phyloP scores from a whole-genome alignment of 2,888 invertebrate species.

The Phlogophora meticulosa region DNA sequence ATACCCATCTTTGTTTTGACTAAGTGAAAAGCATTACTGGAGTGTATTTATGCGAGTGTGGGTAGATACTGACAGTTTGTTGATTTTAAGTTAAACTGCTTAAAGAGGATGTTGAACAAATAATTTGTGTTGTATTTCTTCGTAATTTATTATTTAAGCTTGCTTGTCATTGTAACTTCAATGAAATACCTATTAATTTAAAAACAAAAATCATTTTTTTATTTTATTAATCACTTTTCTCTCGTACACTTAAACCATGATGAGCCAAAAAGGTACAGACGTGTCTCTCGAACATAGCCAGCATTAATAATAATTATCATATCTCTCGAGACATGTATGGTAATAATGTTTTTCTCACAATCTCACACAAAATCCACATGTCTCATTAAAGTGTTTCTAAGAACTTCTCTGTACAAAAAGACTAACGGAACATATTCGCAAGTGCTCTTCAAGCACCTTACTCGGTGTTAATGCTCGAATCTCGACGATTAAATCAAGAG shows the following conservation, averaged over 20 bases:
- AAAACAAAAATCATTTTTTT: no score
- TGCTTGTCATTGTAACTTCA: background rate
- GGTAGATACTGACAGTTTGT: constrained; percentile 60
- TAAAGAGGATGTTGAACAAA: constrained; percentile 55
- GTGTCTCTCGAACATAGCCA: background rate
- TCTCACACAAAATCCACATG: constrained; percentile 53
- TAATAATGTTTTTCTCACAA: constrained; percentile 45
- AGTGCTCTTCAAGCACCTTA: constrained; percentile 69
- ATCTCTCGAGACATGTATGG: constrained; percentile 34
- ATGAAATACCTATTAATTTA: no score
- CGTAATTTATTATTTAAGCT: constrained; percentile 16
- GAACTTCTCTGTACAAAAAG: constrained; percentile 62
- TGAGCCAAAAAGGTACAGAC: background rate
- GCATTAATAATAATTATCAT: constrained; percentile 29
- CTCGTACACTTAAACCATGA: no score
- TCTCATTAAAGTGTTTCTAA: constrained; percentile 59
- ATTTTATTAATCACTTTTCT: no score
- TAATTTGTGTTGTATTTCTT: constrained; percentile 44
- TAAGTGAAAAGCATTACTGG: constrained; percentile 64
- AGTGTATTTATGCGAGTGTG: constrained; percentile 55
- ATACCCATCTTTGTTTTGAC: constrained; percentile 77
- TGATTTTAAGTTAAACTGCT: constrained; percentile 56
- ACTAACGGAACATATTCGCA: constrained; percentile 83
- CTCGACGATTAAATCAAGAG: constrained; percentile 74
- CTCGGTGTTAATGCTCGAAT: constrained; percentile 72